Evolutionary conservation across 2,888 invertebrate genomes (phyloP).

Genomic region (Cremastinae sp.): DNA sequence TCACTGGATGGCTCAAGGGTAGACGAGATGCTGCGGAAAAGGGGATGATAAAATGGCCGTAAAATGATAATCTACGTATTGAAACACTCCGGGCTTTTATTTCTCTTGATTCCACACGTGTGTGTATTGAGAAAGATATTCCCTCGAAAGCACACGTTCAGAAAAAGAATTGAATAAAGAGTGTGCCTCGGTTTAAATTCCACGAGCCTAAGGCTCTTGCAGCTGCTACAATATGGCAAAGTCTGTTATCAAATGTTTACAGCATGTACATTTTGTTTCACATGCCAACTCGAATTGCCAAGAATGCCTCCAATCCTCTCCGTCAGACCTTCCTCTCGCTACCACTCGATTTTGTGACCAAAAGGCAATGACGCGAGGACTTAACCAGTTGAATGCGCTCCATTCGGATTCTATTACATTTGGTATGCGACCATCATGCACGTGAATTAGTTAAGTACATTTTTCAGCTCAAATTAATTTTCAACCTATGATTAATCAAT

Average conservation of each 20-base stretch:
- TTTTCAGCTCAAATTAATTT: background rate
- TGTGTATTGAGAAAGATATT: slow-evolving; percentile 23
- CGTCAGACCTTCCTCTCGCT: slow-evolving; percentile 4
- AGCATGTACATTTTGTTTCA: slow-evolving; percentile 29
- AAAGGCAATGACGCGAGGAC: slow-evolving; percentile 30
- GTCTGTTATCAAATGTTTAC: slow-evolving; percentile 61
- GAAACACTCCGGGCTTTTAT: slow-evolving; percentile 6
- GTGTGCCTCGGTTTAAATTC: background rate
- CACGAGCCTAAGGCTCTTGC: background rate
- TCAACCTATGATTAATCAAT: too few species aligned
- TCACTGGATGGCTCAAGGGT: too few species aligned
- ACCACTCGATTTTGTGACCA: background rate
- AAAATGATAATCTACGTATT: background rate
- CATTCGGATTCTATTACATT: slow-evolving; percentile 12
- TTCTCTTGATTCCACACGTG: slow-evolving; percentile 27
- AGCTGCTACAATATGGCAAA: slow-evolving; percentile 40
- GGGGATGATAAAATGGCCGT: slow-evolving; percentile 13
- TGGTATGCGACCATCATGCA: slow-evolving; percentile 25
- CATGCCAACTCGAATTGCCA: slow-evolving; percentile 57
- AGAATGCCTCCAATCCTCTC: slow-evolving; percentile 50
- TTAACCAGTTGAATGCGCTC: slow-evolving; percentile 59
- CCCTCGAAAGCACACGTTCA: slow-evolving; percentile 7
- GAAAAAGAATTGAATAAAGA: slow-evolving; percentile 7
- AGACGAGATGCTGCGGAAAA: too few species aligned
- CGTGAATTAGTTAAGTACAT: slow-evolving; percentile 8